phyloP scores from a whole-genome alignment of 2,888 invertebrate species.

The Amphimallon solstitiale region DNA sequence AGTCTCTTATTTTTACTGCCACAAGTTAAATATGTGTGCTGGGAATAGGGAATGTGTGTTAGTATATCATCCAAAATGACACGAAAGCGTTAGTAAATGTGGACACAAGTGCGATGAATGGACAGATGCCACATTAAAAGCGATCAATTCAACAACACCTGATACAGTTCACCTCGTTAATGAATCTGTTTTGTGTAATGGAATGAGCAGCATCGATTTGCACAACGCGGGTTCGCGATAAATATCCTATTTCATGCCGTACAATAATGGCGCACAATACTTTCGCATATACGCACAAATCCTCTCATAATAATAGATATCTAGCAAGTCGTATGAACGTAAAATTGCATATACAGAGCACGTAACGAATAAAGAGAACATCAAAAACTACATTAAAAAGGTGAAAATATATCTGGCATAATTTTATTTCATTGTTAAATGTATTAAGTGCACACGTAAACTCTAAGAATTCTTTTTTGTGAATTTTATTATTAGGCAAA shows the following conservation, averaged over 20 bases:
- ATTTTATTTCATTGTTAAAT: no score
- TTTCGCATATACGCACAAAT: constrained; percentile 1
- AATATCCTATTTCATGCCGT: neutral
- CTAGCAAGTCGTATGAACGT: no score
- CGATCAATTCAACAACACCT: constrained; percentile 32
- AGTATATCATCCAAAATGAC: constrained; percentile 22
- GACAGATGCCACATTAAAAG: constrained; percentile 8
- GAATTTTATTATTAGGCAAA: no score
- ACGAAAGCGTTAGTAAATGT: constrained; percentile 12
- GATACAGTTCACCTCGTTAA: constrained; percentile 31
- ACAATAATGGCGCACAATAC: neutral
- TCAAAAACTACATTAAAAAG: no score
- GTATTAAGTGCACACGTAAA: no score
- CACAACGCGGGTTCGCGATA: neutral
- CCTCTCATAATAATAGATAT: no score
- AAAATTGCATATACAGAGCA: no score
- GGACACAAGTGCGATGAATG: constrained; percentile 10
- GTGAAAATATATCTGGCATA: no score
- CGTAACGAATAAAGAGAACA: no score
- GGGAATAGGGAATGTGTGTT: neutral
- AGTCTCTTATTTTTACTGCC: no score
- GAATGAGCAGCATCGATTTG: constrained; percentile 1
- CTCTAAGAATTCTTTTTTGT: no score
- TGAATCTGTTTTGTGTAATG: neutral
- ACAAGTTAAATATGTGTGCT: no score